These are phyloP conservation scores for Hemibagrus guttatus DNA, from an alignment of 2,797 vertebrate genomes.

Conservation along the genomic window DNA sequence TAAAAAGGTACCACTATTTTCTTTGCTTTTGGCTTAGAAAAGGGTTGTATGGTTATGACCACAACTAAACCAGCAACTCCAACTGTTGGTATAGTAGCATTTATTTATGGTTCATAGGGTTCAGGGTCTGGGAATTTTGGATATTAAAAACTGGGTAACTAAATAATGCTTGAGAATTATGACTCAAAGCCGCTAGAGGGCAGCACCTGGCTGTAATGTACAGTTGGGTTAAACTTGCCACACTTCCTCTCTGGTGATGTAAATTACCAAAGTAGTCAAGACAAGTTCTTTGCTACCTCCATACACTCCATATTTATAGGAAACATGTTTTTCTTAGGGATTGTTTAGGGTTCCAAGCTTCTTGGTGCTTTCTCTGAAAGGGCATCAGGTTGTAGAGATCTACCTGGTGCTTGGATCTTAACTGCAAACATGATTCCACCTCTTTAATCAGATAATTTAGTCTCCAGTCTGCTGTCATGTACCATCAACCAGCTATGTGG, in stretches of 20 bases:
- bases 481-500: neutral
- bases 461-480: neutral
- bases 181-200: slow-evolving; percentile 40
- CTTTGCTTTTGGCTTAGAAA: neutral
- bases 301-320: neutral
- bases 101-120: neutral
- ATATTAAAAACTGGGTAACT: neutral
- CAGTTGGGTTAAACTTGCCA: neutral
- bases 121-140: neutral
- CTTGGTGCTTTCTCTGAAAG: neutral
- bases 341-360: neutral
- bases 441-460: neutral
- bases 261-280: neutral
- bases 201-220: neutral
- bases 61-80: neutral
- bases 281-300: neutral
- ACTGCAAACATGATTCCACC: neutral
- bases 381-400: neutral
- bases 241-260: neutral
- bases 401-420: neutral
- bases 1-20: neutral
- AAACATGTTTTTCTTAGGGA: neutral
- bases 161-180: too few species aligned
- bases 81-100: neutral
- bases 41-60: neutral